Percentiles rank a stretch among this genome's conserved stretches.
phyloP scores from a whole-genome alignment of 2,888 invertebrate genomes.

The Acronicta psi region DNA sequence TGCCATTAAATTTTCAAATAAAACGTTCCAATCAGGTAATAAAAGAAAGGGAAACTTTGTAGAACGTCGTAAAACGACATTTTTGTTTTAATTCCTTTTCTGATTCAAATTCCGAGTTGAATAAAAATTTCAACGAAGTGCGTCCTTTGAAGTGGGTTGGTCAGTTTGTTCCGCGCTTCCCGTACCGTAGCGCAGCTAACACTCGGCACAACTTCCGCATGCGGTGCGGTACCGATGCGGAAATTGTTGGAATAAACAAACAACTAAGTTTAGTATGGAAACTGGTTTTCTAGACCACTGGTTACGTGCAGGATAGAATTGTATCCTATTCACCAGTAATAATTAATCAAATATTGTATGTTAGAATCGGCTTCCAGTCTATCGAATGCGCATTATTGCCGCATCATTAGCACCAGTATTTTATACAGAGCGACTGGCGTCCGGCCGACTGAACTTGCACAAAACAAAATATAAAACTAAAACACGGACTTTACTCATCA shows the following conservation, averaged over 20 bases:
- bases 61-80: conserved; percentile 52
- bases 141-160: conserved; percentile 63
- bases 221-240: conserved; percentile 32
- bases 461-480: conserved; percentile 1
- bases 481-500: conserved; percentile 1
- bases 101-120: conserved; percentile 61
- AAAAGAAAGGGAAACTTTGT: conserved; percentile 55
- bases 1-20: conserved; percentile 47
- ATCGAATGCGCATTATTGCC: conserved; percentile 1
- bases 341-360: conserved; percentile 1
- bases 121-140: conserved; percentile 59
- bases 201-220: conserved; percentile 32
- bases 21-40: conserved; percentile 52
- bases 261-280: conserved; percentile 35
- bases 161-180: conserved; percentile 29
- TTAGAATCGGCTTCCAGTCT: conserved; percentile 1
- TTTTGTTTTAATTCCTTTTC: conserved; percentile 62
- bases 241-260: conserved; percentile 48
- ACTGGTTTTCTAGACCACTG: conserved; percentile 28
- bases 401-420: conserved; percentile 1
- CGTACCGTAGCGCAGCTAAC: conserved; percentile 44
- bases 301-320: conserved; percentile 1
- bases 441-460: neutral
- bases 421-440: conserved; percentile 1
- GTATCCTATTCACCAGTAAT: neutral